These are phyloP conservation scores for Geopemphigus sp. DNA, from an alignment of 1,140 invertebrate genomes.

Conservation along the genomic window DNA sequence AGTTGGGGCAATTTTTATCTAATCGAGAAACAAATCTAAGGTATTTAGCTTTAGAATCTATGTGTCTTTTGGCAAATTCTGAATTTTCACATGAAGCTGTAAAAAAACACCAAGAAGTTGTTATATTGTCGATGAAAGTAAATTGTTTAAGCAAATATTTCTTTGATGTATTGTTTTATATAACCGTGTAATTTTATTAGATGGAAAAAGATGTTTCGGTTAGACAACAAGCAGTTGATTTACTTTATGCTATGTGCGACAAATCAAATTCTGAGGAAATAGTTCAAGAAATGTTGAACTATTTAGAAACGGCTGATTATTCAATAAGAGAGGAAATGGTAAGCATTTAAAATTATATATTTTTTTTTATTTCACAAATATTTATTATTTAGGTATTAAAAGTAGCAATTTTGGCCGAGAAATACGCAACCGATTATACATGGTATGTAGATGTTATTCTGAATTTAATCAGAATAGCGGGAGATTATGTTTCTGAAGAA, in stretches of 20 bases:
- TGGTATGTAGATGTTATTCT: constrained; percentile 99
- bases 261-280: constrained; percentile 99
- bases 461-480: constrained; percentile 98
- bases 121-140: constrained; percentile 96
- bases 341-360: background rate
- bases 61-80: constrained; percentile 98
- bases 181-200: constrained; percentile 55
- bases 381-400: constrained; percentile 72
- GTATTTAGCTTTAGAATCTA: constrained; percentile 97
- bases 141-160: constrained; percentile 6
- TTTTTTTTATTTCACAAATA: constrained; percentile 5
- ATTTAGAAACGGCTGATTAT: constrained; percentile 98
- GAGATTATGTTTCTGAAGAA: constrained; percentile 96
- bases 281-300: constrained; percentile 99
- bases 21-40: constrained; percentile 98
- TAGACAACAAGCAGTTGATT: constrained; percentile 94
- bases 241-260: constrained; percentile 99
- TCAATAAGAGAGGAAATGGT: constrained; percentile 99
- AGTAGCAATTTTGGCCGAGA: constrained; percentile 98
- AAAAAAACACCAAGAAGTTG: constrained; percentile 99
- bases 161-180: background rate
- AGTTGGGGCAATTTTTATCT: constrained; percentile 96
- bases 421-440: constrained; percentile 99
- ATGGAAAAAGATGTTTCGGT: constrained; percentile 99
- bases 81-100: constrained; percentile 99